Evolutionary conservation across 1,140 invertebrate species (phyloP), one percentile per base, ranked within the genome.

Genomic region (Trinorchestia longiramus): DNA sequence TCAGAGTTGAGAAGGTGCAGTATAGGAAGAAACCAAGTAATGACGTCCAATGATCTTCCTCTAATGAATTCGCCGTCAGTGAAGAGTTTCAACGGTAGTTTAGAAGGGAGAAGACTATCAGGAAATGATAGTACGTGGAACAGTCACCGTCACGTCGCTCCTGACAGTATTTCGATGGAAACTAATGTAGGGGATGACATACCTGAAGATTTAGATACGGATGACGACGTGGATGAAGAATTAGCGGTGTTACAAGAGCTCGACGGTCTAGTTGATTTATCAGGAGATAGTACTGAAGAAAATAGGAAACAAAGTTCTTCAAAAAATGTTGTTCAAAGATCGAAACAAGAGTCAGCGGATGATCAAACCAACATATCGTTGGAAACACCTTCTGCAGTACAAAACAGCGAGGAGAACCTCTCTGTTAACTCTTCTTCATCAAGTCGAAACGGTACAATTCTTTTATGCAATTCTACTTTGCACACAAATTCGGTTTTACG

Each of bases 121-220:
- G 44, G 23, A 45, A 43, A 94, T 40, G 43, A 43, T n/a, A 94
- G 92, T 36, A 94, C 92, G 36, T 94, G 92, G 92, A 94, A 94
- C 36, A 94, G 92, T 40, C 92, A 94, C 44, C 92, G 44, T 43
- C 41, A 94, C 43, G 43, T 94, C 11, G 43, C 45, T n/a, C 8
- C 36, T n/a, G 92, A 94, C 92, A 40, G 40, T 40, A 40, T 47
- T 45, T 94, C 92, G 3, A 47, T 94, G 6, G 92, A 94, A 44
- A 94, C 92, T 43, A 94, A 94, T n/a, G 40, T 94, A 44, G 92
- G 44, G 3, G 92, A 94, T 23, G 92, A 94, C 45, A 94, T 94
- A 23, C 92, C 43, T 36, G 92, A 94, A 11, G 92, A 94, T 45
- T 45, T 94, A 44, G 92, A 94, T 43, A 11, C 43, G 44, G 44